phyloP scores from a whole-genome alignment of 2,113 vertebrate genomes.

The Paradoxurus hermaphroditus region DNA sequence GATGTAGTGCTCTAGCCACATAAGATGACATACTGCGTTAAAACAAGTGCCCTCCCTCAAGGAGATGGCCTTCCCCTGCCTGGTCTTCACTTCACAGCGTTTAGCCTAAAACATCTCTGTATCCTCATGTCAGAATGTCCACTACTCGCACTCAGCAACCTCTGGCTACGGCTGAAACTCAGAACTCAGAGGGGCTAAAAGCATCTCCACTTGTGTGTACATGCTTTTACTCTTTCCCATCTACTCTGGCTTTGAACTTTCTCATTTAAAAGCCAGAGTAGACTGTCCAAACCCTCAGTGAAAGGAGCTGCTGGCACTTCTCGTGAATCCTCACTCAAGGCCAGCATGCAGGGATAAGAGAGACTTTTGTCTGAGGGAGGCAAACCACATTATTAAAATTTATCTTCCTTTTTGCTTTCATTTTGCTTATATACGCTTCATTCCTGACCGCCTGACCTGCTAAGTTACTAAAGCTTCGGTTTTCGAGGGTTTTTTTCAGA shows the following conservation, averaged over 20 bases:
- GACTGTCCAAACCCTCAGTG: not conserved
- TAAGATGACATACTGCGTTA: not conserved
- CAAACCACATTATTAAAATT: not conserved
- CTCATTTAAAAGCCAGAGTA: not conserved
- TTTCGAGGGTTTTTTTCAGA: not conserved
- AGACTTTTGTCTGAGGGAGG: not conserved
- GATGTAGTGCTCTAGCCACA: not conserved
- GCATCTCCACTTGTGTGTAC: not conserved
- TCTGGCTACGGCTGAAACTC: not conserved
- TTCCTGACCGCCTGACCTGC: not conserved
- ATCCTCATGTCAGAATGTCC: not conserved
- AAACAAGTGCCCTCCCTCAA: not conserved
- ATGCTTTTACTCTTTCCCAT: not conserved
- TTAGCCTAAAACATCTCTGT: not conserved
- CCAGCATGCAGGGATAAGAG: not conserved
- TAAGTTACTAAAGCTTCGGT: not conserved
- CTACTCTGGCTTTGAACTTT: not conserved
- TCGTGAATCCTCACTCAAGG: fast-evolving
- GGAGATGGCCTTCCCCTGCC: not conserved
- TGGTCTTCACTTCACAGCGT: not conserved
- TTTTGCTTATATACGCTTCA: not conserved
- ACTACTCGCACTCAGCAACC: not conserved
- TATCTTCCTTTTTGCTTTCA: not conserved
- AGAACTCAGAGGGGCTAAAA: not conserved
- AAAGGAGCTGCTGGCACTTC: not conserved